Evolutionary conservation across 2,797 vertebrate genomes (phyloP), one percentile per base, ranked within the genome.

Genomic region (Acrossocheilus wenchowensis): DNA sequence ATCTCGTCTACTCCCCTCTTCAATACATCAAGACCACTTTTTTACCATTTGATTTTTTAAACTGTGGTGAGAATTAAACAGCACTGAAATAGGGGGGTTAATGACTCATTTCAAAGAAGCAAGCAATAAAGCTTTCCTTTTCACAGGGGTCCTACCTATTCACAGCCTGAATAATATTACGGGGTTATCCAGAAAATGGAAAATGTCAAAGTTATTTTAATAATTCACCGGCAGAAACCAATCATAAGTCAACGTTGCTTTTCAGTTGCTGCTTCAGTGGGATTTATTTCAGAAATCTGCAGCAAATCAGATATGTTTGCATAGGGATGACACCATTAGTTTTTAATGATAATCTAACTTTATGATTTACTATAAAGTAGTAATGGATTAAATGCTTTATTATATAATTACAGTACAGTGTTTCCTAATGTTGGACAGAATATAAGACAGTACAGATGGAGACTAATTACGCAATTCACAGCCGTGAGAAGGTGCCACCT

Each of bases 401-500:
- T 41, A 82, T 41, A 17, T 60, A 60, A 43, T 68, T 82, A 57
- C 21, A 75, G 34, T 45, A n/a, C 12, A 50, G 30, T 23, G 50
- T 73, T 79, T 87, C 43, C 14, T 84, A 5, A 48, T 84, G 36
- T 17, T 36, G 64, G 64, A 68, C 71, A 83, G 45, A 30, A 66
- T 78, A 23, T 68, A 17, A 71, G n/a, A 64, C 69, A 66, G 64
- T 90, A 80, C 89, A 91, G 89, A 89, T 89, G 90, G 89, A 89
- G 48, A 11, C 84, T 91, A 90, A 91, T 89, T 89, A 86, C 83
- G 45, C 66, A 87, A 82, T 91, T 88, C 88, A 91, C 90, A 91
- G 75, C 71, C 89, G 77, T 87, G 62, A 89, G 64, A 89, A 90
- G 87, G 82, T 89, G 89, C 66, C 64, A 89, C 64, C 78, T 54